Conservation (phyloP, 2,797 vertebrate genomes). For the Odontamblyopus lacepedii region DNA sequence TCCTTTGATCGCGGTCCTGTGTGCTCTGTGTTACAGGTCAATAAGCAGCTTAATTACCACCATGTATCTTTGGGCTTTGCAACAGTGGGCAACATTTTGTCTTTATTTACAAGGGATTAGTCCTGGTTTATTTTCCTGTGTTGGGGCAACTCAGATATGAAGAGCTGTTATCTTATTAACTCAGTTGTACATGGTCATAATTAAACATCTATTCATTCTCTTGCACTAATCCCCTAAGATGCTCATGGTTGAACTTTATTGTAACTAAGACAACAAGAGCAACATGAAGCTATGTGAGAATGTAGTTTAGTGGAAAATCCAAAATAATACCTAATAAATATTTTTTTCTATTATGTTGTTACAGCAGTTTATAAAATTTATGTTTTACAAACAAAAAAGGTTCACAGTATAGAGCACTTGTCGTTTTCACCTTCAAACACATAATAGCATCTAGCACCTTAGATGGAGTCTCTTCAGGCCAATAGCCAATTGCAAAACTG, state of each 20-base stretch:
- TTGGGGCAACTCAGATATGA: background rate
- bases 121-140: slow-evolving; percentile 22
- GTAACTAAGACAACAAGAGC: too few species aligned
- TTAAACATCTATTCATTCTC: background rate
- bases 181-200: slow-evolving; percentile 3
- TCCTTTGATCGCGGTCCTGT: slow-evolving; percentile 32
- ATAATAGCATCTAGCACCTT: background rate
- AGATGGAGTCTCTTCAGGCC: background rate
- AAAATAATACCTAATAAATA: too few species aligned
- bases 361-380: too few species aligned
- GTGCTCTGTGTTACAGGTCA: slow-evolving; percentile 62
- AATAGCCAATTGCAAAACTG: background rate
- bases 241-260: background rate
- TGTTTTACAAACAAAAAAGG: too few species aligned
- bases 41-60: slow-evolving; percentile 74
- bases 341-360: too few species aligned
- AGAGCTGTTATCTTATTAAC: background rate
- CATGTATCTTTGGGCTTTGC: slow-evolving; percentile 66
- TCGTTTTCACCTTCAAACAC: background rate
- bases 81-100: slow-evolving; percentile 33
- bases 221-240: background rate
- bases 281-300: too few species aligned
- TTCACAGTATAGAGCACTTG: too few species aligned
- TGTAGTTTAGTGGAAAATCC: too few species aligned
- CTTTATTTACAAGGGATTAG: slow-evolving; percentile 50